These are phyloP conservation scores for Notospermus geniculatus DNA, from an alignment of 1,140 invertebrate genomes.

Conservation along the genomic window DNA sequence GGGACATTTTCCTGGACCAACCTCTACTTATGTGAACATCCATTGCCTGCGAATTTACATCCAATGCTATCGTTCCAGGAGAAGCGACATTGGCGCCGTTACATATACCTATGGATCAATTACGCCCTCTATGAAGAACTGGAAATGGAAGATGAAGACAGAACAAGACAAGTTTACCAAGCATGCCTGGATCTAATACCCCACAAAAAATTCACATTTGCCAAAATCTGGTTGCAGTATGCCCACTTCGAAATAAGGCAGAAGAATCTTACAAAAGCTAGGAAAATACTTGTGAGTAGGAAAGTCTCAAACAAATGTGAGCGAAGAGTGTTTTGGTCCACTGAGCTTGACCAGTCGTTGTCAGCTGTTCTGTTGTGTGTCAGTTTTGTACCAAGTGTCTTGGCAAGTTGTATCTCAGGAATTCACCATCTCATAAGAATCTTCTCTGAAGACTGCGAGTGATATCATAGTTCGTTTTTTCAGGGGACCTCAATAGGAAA, in stretches of 20 bases:
- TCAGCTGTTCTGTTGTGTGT: no score
- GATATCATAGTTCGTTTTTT: neutral
- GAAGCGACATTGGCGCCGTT: slow-evolving; percentile 87
- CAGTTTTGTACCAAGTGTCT: neutral
- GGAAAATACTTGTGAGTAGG: slow-evolving; percentile 75
- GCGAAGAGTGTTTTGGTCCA: no score
- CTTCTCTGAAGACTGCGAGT: neutral
- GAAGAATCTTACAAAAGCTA: slow-evolving; percentile 81
- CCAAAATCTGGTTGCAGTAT: slow-evolving; percentile 96
- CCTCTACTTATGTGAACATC: no score
- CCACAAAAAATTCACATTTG: slow-evolving; percentile 98
- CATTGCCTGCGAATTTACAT: no score
- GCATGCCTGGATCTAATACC: slow-evolving; percentile 93
- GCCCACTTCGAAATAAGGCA: slow-evolving; percentile 97
- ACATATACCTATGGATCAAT: slow-evolving; percentile 99
- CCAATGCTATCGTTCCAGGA: slow-evolving; percentile 54
- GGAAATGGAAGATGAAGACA: slow-evolving; percentile 82
- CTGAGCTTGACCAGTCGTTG: no score
- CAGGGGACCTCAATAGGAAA: slow-evolving; percentile 87
- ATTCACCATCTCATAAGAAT: neutral
- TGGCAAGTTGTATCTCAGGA: neutral
- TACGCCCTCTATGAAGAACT: slow-evolving; percentile 98
- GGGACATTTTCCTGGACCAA: no score
- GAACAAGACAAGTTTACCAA: slow-evolving; percentile 84
- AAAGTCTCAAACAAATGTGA: slow-evolving; percentile 11